Percentiles rank a stretch among this genome's conserved stretches.
Conservation (phyloP, 2,797 vertebrate genomes). For the Oryzias dopingdopingensis region DNA sequence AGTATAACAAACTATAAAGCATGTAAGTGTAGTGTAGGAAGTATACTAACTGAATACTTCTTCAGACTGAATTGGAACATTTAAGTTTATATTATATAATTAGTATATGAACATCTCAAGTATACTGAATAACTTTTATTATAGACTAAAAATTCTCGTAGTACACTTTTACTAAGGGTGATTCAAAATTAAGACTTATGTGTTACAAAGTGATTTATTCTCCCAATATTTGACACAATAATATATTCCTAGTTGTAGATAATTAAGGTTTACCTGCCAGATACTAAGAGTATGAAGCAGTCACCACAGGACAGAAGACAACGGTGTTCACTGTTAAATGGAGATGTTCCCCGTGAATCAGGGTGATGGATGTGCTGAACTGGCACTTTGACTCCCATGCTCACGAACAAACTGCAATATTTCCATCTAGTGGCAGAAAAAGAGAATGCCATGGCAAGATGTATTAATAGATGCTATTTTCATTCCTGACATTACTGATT, state of each 20-base stretch:
- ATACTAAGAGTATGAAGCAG: constrained; percentile 36
- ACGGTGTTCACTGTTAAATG: constrained; percentile 34
- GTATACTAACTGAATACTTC: too few relatives aligned
- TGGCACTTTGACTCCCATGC: constrained; percentile 23
- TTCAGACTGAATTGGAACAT: too few relatives aligned
- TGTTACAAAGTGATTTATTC: constrained; percentile 1
- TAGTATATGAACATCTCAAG: too few relatives aligned
- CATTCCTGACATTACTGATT: constrained; percentile 47
- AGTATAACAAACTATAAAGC: too few relatives aligned
- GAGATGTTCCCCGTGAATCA: constrained; percentile 38
- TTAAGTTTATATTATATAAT: too few relatives aligned
- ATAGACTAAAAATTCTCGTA: too few relatives aligned
- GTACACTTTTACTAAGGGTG: too few relatives aligned
- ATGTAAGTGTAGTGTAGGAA: too few relatives aligned
- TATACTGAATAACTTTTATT: too few relatives aligned
- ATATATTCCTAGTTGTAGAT: constrained; percentile 16
- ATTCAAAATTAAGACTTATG: neutral
- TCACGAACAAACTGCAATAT: constrained; percentile 43
- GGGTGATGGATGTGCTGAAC: constrained; percentile 38
- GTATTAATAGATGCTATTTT: constrained; percentile 39
- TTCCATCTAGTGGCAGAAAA: constrained; percentile 60
- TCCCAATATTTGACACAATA: neutral
- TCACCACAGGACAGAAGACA: constrained; percentile 32
- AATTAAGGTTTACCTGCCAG: constrained; percentile 20
- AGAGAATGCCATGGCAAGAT: constrained; percentile 22